A percentile compares a stretch with the other conserved stretches of the same genome.
Conservation (phyloP, 2,888 invertebrate species). For the Danaus chrysippus region DNA sequence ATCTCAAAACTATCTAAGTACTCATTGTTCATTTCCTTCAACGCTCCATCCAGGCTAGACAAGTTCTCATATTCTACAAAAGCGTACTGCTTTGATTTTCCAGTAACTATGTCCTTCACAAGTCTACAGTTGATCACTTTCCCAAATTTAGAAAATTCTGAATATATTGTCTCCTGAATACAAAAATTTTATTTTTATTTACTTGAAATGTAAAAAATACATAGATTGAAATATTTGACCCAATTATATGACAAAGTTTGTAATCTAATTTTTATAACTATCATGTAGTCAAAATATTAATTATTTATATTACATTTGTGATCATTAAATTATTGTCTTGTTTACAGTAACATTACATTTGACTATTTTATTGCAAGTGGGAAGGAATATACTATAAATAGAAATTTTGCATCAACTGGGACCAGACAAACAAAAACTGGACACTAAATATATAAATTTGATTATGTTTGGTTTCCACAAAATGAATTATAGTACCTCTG, state of each 20-base stretch:
- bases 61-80: constrained; percentile 88
- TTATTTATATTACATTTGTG: no score
- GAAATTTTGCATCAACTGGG: no score
- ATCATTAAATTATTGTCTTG: no score
- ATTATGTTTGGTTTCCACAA: not conserved
- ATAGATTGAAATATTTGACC: no score
- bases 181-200: constrained; percentile 15
- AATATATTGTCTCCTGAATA: constrained; percentile 73
- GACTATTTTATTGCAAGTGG: no score
- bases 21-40: constrained; percentile 78
- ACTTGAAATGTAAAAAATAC: not conserved
- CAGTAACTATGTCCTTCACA: constrained; percentile 90
- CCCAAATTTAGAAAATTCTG: constrained; percentile 82
- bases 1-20: constrained; percentile 83
- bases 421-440: no score
- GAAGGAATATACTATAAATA: no score
- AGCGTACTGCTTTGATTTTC: constrained; percentile 89
- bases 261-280: no score
- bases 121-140: constrained; percentile 81
- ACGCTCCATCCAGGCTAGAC: constrained; percentile 80
- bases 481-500: constrained; percentile 56
- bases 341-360: no score
- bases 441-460: no score
- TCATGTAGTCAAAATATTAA: no score
- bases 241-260: no score